Percentiles rank a stretch among this genome's conserved stretches.
Evolutionary conservation across 2,113 vertebrate genomes (phyloP).

Genomic region (Cervus canadensis): DNA sequence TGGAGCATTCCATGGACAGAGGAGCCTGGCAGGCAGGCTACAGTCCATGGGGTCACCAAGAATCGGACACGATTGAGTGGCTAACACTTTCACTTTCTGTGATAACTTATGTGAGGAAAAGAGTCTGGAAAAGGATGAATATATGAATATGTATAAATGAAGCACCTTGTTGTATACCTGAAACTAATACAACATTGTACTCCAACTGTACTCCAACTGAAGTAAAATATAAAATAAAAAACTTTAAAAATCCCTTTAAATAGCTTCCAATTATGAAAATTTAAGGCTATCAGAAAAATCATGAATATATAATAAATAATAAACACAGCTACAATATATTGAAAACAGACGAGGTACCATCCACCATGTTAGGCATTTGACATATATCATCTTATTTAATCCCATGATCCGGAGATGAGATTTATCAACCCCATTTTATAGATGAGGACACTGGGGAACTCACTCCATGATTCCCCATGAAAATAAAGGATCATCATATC

Average conservation of each 20-base stretch:
- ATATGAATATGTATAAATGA: neutral
- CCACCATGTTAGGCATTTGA: neutral
- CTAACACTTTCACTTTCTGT: neutral
- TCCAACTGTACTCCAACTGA: neutral
- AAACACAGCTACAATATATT: neutral
- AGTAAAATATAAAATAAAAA: neutral
- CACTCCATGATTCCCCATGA: neutral
- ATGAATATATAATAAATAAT: neutral
- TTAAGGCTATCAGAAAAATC: neutral
- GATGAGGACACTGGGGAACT: neutral
- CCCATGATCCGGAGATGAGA: neutral
- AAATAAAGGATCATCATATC: conserved; percentile 18
- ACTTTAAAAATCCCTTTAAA: neutral
- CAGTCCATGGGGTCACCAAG: neutral
- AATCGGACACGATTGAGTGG: neutral
- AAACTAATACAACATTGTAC: neutral
- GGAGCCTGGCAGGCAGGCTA: neutral
- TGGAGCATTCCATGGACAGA: neutral
- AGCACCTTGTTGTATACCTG: neutral
- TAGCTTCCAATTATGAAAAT: neutral
- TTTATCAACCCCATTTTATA: neutral
- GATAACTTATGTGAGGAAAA: neutral
- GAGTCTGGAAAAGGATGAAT: neutral
- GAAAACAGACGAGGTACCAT: neutral
- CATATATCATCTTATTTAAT: neutral